Conservation (phyloP, 2,888 invertebrate species). For the Oasisia sp. region DNA sequence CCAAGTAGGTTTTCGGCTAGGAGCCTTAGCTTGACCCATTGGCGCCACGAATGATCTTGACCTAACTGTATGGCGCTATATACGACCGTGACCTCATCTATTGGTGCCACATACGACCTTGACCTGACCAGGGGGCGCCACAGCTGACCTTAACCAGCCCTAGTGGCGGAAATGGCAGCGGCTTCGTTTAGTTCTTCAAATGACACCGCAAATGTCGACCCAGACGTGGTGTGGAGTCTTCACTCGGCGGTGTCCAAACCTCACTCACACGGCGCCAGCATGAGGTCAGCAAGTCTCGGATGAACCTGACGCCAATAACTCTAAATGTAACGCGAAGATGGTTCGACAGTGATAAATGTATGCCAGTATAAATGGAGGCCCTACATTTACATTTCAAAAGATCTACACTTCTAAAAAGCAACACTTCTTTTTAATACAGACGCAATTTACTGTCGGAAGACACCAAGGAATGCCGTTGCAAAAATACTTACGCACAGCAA, state of each 20-base stretch:
- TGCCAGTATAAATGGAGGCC: neutral
- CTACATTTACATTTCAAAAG: neutral
- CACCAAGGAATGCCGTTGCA: neutral
- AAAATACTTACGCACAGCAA: neutral
- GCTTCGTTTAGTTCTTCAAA: neutral
- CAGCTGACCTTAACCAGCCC: too few species aligned
- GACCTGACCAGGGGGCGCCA: too few species aligned
- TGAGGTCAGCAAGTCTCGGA: neutral
- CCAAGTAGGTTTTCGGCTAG: neutral
- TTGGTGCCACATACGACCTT: neutral
- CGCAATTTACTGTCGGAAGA: neutral
- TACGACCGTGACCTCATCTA: neutral
- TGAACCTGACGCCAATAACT: neutral
- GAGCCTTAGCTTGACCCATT: neutral
- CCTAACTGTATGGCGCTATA: too few species aligned
- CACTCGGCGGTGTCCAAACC: neutral
- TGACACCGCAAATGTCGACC: neutral
- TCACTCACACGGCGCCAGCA: neutral
- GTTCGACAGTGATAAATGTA: neutral
- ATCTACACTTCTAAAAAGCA: neutral
- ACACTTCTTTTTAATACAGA: neutral
- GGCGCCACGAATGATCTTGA: neutral
- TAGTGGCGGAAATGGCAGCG: too few species aligned
- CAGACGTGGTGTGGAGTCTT: neutral
- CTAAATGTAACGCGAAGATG: neutral